A percentile compares a stretch with the other conserved stretches of the same genome.
Conservation (phyloP, 2,797 vertebrate species). For the Passerculus sandwichensis region DNA sequence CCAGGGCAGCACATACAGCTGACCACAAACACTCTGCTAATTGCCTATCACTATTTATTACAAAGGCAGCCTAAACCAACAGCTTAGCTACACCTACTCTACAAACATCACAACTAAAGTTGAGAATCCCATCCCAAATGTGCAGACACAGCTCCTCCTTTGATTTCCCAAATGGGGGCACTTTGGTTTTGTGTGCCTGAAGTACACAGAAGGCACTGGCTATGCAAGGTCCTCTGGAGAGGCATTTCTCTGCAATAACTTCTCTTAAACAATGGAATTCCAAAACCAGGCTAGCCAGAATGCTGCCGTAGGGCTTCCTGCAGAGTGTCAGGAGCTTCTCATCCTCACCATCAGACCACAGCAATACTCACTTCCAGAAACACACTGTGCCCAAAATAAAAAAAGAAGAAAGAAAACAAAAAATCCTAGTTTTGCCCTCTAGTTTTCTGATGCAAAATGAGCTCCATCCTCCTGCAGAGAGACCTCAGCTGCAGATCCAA, state of each 20-base stretch:
- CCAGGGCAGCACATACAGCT: background rate
- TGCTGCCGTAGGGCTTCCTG: background rate
- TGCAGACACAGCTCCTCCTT: background rate
- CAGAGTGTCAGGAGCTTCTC: background rate
- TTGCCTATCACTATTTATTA: background rate
- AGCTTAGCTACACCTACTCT: background rate
- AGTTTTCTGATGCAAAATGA: background rate
- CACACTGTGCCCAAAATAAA: background rate
- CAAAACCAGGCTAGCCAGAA: background rate
- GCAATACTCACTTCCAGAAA: background rate
- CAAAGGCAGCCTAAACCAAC: background rate
- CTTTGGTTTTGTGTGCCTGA: background rate
- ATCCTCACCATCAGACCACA: background rate
- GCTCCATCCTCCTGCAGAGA: background rate
- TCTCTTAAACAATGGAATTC: background rate
- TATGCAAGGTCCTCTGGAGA: background rate
- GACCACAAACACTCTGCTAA: background rate
- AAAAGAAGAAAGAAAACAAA: background rate
- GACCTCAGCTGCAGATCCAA: background rate
- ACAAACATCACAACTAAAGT: background rate
- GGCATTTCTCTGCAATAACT: background rate
- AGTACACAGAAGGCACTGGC: background rate
- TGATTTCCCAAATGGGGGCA: fast-evolving
- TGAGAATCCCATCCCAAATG: background rate
- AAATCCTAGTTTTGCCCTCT: background rate